Conservation (phyloP, 35 echinoderm and acorn worm species). For the Chiridota heheva region DNA sequence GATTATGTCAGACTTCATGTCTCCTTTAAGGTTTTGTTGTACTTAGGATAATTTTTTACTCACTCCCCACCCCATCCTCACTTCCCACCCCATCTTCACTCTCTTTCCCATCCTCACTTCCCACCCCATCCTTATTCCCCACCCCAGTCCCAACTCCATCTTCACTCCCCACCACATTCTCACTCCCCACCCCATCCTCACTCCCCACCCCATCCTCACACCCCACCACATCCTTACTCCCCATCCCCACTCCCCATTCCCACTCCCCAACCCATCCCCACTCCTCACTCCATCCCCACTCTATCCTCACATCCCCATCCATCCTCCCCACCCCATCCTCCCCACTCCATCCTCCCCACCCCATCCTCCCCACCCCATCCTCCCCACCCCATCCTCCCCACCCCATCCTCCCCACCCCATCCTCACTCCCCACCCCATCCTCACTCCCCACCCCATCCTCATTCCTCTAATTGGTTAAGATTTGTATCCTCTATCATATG, state of each 20-base stretch:
- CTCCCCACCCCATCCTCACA: neutral
- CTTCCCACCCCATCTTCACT: neutral
- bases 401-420: no score
- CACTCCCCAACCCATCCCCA: neutral
- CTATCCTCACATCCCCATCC: neutral
- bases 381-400: neutral
- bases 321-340: neutral
- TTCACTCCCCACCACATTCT: neutral
- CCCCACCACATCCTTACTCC: neutral
- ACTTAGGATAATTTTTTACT: no score
- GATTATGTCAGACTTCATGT: no score
- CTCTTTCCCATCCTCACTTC: neutral
- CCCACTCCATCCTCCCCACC: neutral
- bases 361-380: neutral
- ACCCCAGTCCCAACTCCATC: neutral
- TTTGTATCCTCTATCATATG: neutral
- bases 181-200: neutral
- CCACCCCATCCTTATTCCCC: neutral
- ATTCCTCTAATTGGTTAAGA: neutral
- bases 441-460: neutral
- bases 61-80: neutral
- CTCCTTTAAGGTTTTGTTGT: no score
- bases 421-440: neutral
- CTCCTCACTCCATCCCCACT: neutral
- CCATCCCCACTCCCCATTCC: neutral